Conservation (phyloP, 1,140 invertebrate species). For the Drosophila santomea region DNA sequence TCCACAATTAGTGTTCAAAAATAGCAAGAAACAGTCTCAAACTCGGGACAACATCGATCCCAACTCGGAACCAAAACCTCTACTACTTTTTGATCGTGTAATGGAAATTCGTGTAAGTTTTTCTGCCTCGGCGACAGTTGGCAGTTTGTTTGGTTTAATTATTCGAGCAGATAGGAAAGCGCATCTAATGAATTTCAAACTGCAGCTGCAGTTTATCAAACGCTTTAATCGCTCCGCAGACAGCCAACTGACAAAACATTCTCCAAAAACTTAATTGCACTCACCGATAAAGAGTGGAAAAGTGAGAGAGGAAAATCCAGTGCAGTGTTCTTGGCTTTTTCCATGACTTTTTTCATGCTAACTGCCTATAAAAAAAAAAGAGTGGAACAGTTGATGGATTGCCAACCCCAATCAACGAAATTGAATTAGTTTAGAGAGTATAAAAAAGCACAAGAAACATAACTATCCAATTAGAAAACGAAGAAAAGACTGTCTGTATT, state of each 20-base stretch:
- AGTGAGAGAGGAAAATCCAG: neutral
- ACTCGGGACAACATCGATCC: conserved; percentile 25
- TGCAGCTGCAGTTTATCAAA: conserved; percentile 46
- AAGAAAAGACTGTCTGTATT: neutral
- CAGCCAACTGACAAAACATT: conserved; percentile 47
- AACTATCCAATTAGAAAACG: conserved; percentile 33
- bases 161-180: conserved; percentile 31
- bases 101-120: conserved; percentile 26
- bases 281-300: conserved; percentile 7
- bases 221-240: conserved; percentile 27
- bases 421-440: conserved; percentile 22
- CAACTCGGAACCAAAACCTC: no score
- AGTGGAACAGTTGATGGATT: neutral
- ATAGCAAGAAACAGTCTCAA: conserved; percentile 22
- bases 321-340: conserved; percentile 11
- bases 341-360: conserved; percentile 14
- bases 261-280: conserved; percentile 36
- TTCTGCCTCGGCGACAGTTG: conserved; percentile 16
- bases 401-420: conserved; percentile 35
- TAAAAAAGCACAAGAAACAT: conserved; percentile 20
- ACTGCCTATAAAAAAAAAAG: neutral
- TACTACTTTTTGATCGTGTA: neutral
- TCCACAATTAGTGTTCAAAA: conserved; percentile 42
- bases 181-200: conserved; percentile 31
- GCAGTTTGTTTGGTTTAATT: conserved; percentile 33